Conservation (phyloP, 2,888 invertebrate genomes). For the Watsonalla binaria region DNA sequence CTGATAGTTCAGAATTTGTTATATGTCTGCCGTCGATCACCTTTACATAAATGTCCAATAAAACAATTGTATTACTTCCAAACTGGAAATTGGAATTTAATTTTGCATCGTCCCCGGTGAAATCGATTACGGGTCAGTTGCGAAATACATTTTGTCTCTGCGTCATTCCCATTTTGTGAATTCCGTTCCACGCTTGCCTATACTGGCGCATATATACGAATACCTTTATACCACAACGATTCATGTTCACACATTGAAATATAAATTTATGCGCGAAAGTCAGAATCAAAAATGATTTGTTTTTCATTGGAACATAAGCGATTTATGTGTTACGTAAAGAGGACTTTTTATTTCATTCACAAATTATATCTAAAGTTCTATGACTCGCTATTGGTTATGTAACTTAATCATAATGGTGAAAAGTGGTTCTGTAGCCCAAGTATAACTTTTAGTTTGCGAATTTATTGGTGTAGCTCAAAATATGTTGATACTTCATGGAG, state of each 20-base stretch:
- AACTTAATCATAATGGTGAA: no score
- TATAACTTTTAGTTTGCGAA: no score
- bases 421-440: no score
- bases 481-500: no score
- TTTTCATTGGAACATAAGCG: no score
- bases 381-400: no score
- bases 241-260: neutral
- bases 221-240: conserved; percentile 1
- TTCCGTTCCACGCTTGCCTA: conserved; percentile 12
- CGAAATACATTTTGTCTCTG: conserved; percentile 28
- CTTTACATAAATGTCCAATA: neutral
- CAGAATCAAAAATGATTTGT: no score
- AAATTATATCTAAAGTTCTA: no score
- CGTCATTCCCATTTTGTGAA: conserved; percentile 22
- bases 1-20: neutral
- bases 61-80: conserved; percentile 1
- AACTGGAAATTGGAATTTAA: conserved; percentile 28
- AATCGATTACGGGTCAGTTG: conserved; percentile 28
- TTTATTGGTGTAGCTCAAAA: no score
- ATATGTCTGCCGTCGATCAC: neutral
- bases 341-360: no score
- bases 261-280: neutral
- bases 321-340: no score
- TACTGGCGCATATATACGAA: conserved; percentile 7
- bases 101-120: conserved; percentile 22